These are phyloP conservation scores for Phalacrocorax pelagicus DNA, from an alignment of 2,113 vertebrate genomes.

Conservation along the genomic window DNA sequence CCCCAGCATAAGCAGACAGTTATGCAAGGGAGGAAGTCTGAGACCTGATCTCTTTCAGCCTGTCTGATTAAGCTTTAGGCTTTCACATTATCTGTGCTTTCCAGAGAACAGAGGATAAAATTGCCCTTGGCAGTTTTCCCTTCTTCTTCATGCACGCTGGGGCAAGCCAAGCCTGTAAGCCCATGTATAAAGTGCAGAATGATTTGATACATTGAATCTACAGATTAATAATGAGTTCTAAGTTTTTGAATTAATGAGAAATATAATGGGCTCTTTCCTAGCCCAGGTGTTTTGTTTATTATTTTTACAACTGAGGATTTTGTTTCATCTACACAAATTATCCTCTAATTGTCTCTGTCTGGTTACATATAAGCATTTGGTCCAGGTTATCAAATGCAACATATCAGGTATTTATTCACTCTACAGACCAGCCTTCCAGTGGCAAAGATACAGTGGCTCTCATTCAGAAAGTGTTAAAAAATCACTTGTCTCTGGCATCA, in stretches of 20 bases:
- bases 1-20: background rate
- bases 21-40: background rate
- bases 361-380: background rate
- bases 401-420: background rate
- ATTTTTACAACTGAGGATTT: background rate
- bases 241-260: background rate
- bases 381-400: background rate
- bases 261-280: background rate
- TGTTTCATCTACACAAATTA: background rate
- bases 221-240: background rate
- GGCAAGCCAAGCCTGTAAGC: background rate
- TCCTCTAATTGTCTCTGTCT: background rate
- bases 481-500: background rate
- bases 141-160: background rate
- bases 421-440: background rate
- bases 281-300: background rate
- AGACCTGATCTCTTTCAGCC: background rate
- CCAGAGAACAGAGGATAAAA: background rate
- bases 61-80: background rate
- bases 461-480: conserved; percentile 7
- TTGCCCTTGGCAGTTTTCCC: background rate
- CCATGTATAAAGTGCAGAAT: background rate
- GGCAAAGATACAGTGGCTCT: background rate
- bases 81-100: background rate
- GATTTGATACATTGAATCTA: background rate